These are phyloP conservation scores for Danaus chrysippus DNA, from an alignment of 2,888 invertebrate species.

Conservation along the genomic window DNA sequence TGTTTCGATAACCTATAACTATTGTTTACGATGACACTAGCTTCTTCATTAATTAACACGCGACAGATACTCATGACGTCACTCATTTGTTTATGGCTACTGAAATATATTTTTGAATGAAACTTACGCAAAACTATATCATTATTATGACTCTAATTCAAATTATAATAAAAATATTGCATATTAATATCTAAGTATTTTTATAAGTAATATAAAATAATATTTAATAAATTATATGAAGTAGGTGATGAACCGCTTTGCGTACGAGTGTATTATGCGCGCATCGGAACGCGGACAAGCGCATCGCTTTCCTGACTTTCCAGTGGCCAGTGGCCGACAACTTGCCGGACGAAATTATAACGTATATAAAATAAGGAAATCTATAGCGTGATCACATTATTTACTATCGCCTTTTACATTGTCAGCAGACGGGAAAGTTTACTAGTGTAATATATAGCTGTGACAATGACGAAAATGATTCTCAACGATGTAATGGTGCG, in stretches of 20 bases:
- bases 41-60: not conserved
- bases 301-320: conserved; percentile 69
- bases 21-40: conserved; percentile 17
- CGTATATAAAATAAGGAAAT: conserved; percentile 22
- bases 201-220: conserved; percentile 2
- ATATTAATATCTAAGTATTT: not conserved
- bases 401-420: conserved; percentile 10
- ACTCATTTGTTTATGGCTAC: too few relatives aligned
- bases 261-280: conserved; percentile 51
- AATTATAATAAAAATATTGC: too few relatives aligned
- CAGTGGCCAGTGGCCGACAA: conserved; percentile 50
- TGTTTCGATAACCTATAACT: conserved; percentile 7
- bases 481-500: conserved; percentile 16
- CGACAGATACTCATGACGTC: not conserved
- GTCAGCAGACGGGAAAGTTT: not conserved
- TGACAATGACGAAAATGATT: conserved; percentile 10
- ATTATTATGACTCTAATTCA: too few relatives aligned
- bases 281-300: conserved; percentile 64
- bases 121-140: too few relatives aligned
- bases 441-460: not conserved
- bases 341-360: conserved; percentile 36
- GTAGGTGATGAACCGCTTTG: conserved; percentile 44
- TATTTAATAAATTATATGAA: conserved; percentile 25
- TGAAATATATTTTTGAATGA: too few relatives aligned
- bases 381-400: conserved; percentile 13